Evolutionary conservation across 2,888 invertebrate species (phyloP).

Genomic region (Thalpophila matura): DNA sequence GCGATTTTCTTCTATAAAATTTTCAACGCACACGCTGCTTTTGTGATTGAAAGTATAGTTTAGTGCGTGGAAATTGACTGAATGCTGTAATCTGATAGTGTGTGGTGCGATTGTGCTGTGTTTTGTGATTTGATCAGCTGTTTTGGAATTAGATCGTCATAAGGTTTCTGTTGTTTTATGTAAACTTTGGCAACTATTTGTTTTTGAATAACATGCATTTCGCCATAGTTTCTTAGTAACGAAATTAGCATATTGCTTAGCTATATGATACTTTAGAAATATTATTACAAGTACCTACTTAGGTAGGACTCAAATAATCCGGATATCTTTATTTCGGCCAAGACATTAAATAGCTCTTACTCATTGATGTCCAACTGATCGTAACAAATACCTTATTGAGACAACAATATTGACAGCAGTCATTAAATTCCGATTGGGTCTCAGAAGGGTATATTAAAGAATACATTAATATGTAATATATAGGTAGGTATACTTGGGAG

Average conservation of each 20-base stretch:
- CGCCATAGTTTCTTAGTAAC: neutral
- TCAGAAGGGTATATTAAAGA: slow-evolving; percentile 25
- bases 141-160: slow-evolving; percentile 67
- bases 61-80: slow-evolving; percentile 63
- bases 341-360: slow-evolving; percentile 1
- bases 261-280: slow-evolving; percentile 14
- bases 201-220: slow-evolving; percentile 32
- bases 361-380: slow-evolving; percentile 11
- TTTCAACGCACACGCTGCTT: slow-evolving; percentile 77
- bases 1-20: slow-evolving; percentile 57
- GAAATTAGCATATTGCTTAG: neutral
- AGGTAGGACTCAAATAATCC: neutral
- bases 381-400: slow-evolving; percentile 40
- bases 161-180: slow-evolving; percentile 72
- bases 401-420: slow-evolving; percentile 44
- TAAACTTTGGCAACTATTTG: slow-evolving; percentile 31
- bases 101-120: slow-evolving; percentile 71
- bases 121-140: slow-evolving; percentile 77
- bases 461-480: slow-evolving; percentile 7
- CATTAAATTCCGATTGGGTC: slow-evolving; percentile 47
- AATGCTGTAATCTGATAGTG: slow-evolving; percentile 48
- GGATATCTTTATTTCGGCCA: neutral
- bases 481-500: neutral
- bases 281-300: neutral
- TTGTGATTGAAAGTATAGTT: slow-evolving; percentile 78